phyloP scores from a whole-genome alignment of 1,140 invertebrate genomes.

The Sinella curviseta region DNA sequence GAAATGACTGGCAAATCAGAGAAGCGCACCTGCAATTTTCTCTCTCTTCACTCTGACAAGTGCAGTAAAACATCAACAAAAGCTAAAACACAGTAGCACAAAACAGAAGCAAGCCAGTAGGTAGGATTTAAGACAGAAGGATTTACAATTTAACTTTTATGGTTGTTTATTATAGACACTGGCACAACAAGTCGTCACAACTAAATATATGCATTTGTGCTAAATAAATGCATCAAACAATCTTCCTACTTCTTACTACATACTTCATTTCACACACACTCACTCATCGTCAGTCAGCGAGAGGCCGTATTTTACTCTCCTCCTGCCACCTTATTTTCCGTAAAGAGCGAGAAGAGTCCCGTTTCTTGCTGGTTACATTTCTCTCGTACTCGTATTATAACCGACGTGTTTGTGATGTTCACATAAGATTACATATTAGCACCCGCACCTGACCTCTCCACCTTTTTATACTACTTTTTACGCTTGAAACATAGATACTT shows the following conservation, averaged over 20 bases:
- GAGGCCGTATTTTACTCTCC: background rate
- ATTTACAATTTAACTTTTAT: background rate
- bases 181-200: background rate
- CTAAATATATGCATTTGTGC: background rate
- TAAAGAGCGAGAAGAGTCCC: background rate
- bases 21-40: background rate
- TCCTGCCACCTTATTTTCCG: background rate
- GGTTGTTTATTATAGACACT: background rate
- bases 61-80: background rate
- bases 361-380: conserved; percentile 1
- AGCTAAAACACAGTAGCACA: background rate
- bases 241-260: background rate
- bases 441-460: conserved; percentile 20
- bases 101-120: no score
- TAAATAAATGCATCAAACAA: background rate
- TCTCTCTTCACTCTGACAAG: no score
- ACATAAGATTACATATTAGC: conserved; percentile 3
- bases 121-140: no score
- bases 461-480: background rate
- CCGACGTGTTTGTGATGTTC: background rate
- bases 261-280: background rate
- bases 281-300: background rate
- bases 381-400: background rate
- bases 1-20: conserved; percentile 1
- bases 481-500: no score